These are phyloP conservation scores for Conus betulinus DNA, from an alignment of 1,140 invertebrate species.

Conservation along the genomic window DNA sequence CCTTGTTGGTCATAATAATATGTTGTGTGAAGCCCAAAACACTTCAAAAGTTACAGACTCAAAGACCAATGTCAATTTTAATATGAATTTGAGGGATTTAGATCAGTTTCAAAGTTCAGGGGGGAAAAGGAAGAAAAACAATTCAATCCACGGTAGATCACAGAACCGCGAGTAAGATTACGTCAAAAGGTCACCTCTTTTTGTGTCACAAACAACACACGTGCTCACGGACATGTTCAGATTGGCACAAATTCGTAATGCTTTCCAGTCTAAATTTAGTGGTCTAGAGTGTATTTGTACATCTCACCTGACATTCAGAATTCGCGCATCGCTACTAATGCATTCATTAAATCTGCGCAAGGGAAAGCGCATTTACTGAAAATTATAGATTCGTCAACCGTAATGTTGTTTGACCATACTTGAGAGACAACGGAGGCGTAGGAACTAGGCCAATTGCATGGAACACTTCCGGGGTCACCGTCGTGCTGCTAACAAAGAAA, in stretches of 20 bases:
- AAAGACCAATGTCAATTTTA: too few species aligned
- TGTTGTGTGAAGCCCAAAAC: too few species aligned
- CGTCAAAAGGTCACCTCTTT: too few species aligned
- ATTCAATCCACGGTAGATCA: too few species aligned
- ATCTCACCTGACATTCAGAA: background rate
- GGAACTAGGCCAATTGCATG: background rate
- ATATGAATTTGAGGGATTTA: too few species aligned
- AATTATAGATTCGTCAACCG: background rate
- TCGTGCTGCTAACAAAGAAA: background rate
- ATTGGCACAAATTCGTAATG: background rate
- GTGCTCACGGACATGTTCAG: background rate
- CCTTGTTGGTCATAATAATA: too few species aligned
- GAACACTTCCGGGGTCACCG: constrained; percentile 5
- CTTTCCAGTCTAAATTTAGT: background rate
- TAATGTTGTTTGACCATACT: too few species aligned
- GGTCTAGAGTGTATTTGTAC: background rate
- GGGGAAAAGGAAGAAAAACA: too few species aligned
- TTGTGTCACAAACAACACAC: background rate
- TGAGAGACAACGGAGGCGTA: background rate
- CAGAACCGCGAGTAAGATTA: too few species aligned
- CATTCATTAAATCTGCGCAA: background rate
- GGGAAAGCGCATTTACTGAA: background rate
- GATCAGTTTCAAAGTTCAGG: too few species aligned
- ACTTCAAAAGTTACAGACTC: too few species aligned
- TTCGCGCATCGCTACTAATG: too few species aligned